Base-by-base conservation (phyloP, 2,888 invertebrate genomes). In the Lordiphosa andalusiaca region DNA sequence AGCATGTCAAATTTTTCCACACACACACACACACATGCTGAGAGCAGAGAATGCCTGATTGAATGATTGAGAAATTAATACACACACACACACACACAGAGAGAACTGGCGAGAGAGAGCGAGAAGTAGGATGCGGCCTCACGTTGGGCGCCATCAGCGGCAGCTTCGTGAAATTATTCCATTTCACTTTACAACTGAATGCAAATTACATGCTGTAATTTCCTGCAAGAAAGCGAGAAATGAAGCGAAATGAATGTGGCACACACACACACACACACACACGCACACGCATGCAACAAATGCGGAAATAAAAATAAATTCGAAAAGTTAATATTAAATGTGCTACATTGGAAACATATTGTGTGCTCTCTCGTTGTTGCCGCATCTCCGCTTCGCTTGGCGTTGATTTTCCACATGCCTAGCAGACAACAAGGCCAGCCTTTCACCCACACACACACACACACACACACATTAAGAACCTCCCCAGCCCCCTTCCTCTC, bases 141-240 rank as follows among this genome's bases (percentile, higher is more conserved):
- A 33, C 49, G 51, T 42, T 53, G 70, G 59, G 55, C 68, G 54
- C 73, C 76, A 75, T 70, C 76, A 71, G 69, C 56, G 66, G 52
- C 77, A 67, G 73, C 61, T 67, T 67, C 73, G 80, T 78, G 76
- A 78, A 78, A 78, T 82, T 82, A 78, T 78, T 78, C 82, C 78
- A 78, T 78, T 78, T 82, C 73, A 82, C 82, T 82, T 78, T 78
- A 78, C 78, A 78, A 78, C 82, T 78, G 78, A 82, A 78, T 78
- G 78, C 78, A 78, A 78, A 78, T 78, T 78, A 78, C 78, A 78
- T 82, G 82, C 78, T 78, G 78, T 78, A 78, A 78, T 78, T 78
- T 78, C 82, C 78, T 78, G 82, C 82, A 75, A 78, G 78, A 78
- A 78, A 78, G 78, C 82, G 66, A 78, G 78, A 82, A 78, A 78